A percentile compares a stretch with the other conserved stretches of the same genome.
Conservation (phyloP, 2,113 vertebrate species). For the Aspidoscelis tigris region DNA sequence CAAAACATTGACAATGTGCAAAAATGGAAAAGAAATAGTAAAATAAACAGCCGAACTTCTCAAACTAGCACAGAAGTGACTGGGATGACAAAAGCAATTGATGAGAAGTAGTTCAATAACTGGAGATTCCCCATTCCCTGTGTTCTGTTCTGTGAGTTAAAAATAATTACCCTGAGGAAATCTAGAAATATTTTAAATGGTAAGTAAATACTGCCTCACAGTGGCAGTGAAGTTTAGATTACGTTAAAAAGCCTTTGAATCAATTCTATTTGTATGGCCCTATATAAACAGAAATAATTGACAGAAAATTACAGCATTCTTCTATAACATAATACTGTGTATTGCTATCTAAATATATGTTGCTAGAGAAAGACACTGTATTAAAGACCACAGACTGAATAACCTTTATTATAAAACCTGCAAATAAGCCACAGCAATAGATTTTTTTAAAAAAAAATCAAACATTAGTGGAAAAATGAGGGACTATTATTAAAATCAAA, state of each 20-base stretch:
- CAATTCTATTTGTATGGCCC: not conserved
- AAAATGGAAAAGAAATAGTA: too few species aligned
- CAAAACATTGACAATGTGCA: too few species aligned
- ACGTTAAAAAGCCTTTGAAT: not conserved
- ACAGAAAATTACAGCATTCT: not conserved
- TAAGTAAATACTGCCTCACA: not conserved
- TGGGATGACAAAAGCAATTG: too few species aligned
- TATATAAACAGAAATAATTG: not conserved
- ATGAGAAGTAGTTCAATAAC: too few species aligned
- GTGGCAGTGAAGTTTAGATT: not conserved
- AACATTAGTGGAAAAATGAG: not conserved
- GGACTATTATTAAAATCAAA: constrained; percentile 32
- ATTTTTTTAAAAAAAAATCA: constrained; percentile 16
- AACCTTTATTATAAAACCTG: constrained; percentile 5
- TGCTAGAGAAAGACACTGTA: not conserved
- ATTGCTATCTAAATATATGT: not conserved
- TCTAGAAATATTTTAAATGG: too few species aligned
- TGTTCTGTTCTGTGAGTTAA: too few species aligned
- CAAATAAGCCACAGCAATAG: constrained; percentile 39
- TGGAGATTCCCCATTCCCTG: too few species aligned
- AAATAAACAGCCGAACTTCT: too few species aligned
- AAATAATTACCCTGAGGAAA: too few species aligned
- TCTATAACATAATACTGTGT: not conserved
- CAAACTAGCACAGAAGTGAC: too few species aligned
- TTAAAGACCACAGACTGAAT: constrained; percentile 25